Percentiles rank a stretch among this genome's conserved stretches.
Conservation (phyloP, 2,888 invertebrate genomes). For the Halictus ligatus region DNA sequence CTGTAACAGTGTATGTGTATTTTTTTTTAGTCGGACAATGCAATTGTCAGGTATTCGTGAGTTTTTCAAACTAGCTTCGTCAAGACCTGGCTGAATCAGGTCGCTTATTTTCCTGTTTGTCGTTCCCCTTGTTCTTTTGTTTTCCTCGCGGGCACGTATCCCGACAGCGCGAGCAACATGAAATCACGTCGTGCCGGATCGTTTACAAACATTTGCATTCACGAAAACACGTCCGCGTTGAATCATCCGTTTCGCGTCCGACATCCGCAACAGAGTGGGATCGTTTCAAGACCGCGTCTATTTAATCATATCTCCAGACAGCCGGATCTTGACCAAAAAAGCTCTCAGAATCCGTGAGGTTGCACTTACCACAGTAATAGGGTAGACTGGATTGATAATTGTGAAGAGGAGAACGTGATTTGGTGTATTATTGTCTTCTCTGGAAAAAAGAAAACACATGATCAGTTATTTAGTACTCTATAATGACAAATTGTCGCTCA, state of each 20-base stretch:
- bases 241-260: constrained; percentile 17
- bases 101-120: background rate
- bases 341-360: background rate
- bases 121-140: background rate
- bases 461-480: background rate
- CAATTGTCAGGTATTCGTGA: background rate
- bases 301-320: constrained; percentile 11
- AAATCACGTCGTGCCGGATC: background rate
- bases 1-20: background rate
- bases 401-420: constrained; percentile 99
- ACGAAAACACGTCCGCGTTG: constrained; percentile 17
- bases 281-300: background rate
- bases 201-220: constrained; percentile 19
- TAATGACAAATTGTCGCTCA: background rate
- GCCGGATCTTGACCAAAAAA: too few species aligned
- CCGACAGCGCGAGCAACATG: background rate
- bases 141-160: background rate
- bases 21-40: background rate
- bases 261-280: background rate
- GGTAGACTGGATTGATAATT: constrained; percentile 99
- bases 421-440: constrained; percentile 93
- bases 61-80: background rate
- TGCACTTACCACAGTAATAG: constrained; percentile 98
- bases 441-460: constrained; percentile 74
- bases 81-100: background rate